A percentile compares a stretch with the other conserved stretches of the same genome.
Conservation (phyloP, 2,113 vertebrate genomes). For the Arizona elegans region DNA sequence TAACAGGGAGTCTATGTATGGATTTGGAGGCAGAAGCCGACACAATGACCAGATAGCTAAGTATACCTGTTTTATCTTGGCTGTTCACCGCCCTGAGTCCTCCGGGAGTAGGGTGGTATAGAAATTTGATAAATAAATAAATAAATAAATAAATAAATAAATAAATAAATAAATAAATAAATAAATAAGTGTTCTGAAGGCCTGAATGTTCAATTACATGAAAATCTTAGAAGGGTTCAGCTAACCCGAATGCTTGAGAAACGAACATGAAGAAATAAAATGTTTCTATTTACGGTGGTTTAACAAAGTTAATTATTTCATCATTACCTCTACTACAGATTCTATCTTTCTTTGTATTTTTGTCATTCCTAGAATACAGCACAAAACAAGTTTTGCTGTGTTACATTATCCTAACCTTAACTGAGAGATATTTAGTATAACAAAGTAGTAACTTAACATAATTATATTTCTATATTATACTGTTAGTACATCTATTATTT, state of each 20-base stretch:
- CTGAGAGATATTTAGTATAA: conserved; percentile 27
- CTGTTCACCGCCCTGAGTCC: too few species aligned
- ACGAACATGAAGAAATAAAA: neutral
- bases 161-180: too few species aligned
- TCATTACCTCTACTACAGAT: neutral
- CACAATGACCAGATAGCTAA: neutral
- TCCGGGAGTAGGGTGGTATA: too few species aligned
- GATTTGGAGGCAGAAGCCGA: neutral
- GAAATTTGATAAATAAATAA: too few species aligned
- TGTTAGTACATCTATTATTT: conserved; percentile 21
- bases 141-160: too few species aligned
- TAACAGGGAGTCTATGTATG: neutral
- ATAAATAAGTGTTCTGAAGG: neutral
- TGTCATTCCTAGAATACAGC: neutral
- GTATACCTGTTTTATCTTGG: too few species aligned
- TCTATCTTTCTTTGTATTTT: neutral
- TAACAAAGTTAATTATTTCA: neutral
- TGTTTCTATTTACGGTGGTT: neutral
- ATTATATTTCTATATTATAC: neutral
- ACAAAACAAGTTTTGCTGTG: neutral
- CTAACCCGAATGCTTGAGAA: neutral
- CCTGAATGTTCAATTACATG: neutral
- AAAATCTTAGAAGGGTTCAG: neutral
- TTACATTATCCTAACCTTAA: conserved; percentile 44
- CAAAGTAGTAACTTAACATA: conserved; percentile 32